Evolutionary conservation across 2,113 vertebrate genomes (phyloP).

Genomic region (Ophiodon elongatus): DNA sequence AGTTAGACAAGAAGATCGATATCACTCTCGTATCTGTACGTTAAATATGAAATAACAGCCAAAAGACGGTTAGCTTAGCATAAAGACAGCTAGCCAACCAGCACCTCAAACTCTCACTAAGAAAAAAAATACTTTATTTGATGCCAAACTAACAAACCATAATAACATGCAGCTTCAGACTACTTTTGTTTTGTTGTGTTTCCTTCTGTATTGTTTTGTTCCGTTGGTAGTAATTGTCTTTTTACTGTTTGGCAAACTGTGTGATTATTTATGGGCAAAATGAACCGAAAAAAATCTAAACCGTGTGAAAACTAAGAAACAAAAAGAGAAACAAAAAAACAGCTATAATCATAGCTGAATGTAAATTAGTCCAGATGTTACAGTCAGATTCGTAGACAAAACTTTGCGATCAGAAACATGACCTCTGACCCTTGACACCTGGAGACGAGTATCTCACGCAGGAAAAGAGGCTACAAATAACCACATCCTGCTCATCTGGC

Average conservation of each 20-base stretch:
- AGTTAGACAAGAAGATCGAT: neutral
- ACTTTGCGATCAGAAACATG: conserved; percentile 20
- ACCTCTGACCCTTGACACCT: conserved; percentile 37
- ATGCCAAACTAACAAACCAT: neutral
- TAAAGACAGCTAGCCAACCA: neutral
- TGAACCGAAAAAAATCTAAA: neutral
- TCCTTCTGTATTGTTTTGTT: too few relatives aligned
- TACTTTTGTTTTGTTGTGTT: neutral
- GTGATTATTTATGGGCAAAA: neutral
- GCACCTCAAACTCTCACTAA: neutral
- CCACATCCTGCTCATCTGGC: conserved; percentile 14
- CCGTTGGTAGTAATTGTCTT: neutral
- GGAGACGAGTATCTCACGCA: conserved; percentile 9
- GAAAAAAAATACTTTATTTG: neutral
- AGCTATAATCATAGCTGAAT: neutral
- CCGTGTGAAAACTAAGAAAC: neutral
- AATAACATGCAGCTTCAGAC: neutral
- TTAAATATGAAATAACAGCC: neutral
- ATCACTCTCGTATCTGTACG: neutral
- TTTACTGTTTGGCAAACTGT: neutral
- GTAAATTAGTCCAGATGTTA: conserved; percentile 14
- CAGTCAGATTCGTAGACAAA: neutral
- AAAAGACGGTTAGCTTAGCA: neutral
- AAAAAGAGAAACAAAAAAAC: neutral
- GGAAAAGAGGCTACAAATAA: conserved; percentile 20